These are phyloP conservation scores for Pemphredon lugubris DNA, from an alignment of 2,888 invertebrate species.

Conservation along the genomic window DNA sequence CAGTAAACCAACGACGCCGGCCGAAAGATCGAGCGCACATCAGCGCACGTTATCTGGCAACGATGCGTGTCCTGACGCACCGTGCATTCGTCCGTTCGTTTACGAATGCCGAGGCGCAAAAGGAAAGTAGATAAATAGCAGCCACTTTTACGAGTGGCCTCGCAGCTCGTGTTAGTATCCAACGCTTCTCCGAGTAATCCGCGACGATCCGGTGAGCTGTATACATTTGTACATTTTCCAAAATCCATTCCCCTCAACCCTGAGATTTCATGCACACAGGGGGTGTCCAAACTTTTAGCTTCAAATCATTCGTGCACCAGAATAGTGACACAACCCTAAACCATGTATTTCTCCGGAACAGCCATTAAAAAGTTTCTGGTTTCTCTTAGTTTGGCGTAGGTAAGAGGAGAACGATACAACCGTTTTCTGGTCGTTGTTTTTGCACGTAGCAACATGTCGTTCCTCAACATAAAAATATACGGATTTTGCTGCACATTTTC, in stretches of 20 bases:
- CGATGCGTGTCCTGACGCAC: conserved; percentile 18
- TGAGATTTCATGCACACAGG: too few species aligned
- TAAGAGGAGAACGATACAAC: too few species aligned
- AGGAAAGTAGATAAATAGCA: conserved; percentile 46
- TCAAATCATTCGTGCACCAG: too few species aligned
- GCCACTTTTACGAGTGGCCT: conserved; percentile 42
- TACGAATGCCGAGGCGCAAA: conserved; percentile 24
- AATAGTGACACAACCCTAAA: too few species aligned
- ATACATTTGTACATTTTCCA: neutral
- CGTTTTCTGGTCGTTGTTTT: too few species aligned
- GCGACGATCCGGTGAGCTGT: neutral
- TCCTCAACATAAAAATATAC: too few species aligned
- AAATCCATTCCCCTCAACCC: neutral
- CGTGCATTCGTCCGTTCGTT: conserved; percentile 25
- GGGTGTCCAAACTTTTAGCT: too few species aligned
- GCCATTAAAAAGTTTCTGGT: too few species aligned
- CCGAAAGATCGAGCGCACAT: conserved; percentile 25
- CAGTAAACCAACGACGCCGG: conserved; percentile 29
- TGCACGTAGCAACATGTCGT: too few species aligned
- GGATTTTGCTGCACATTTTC: too few species aligned
- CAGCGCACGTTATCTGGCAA: conserved; percentile 48
- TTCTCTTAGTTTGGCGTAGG: too few species aligned
- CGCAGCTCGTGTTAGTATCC: conserved; percentile 18
- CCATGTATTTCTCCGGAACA: too few species aligned
- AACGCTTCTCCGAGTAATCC: conserved; percentile 1